Base-by-base conservation (phyloP, 2,113 vertebrate genomes). In the Sula dactylatra region DNA sequence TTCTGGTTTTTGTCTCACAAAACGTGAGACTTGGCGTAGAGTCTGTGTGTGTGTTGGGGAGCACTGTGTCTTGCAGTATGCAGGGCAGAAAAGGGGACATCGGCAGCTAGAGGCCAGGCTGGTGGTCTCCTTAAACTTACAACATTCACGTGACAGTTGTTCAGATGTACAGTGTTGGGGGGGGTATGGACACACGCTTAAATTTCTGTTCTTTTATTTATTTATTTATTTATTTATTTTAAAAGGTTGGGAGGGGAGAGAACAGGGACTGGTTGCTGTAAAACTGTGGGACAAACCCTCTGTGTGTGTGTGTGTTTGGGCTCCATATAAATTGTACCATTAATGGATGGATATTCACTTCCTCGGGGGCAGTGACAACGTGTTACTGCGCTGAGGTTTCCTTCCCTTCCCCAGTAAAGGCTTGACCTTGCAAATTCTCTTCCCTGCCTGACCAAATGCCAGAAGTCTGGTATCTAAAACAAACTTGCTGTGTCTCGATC, bases 271-370 rank as follows among this genome's bases (percentile, higher is more conserved):
- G 34, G 40, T 81, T 56, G 9, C 58, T 40, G 16, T 21, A 49
- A 22, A 88, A 45, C 16, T 26, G 3, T 87, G 58, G 24, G 31
- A 36, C 16, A 31, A 65, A 36, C 55, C 9, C 36, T 40, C 36
- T 40, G 7, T 45, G 20, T 45, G 34, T 45, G 17, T 45, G 34
- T 79, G 15, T 72, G 19, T 69, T 77, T 45, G 55, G 29, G n/a
- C 29, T 81, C 50, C 2, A 0, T 76, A 22, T 61, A 25, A 38
- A 67, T n/a, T 19, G 19, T 7, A 14, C 26, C 34, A 7, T 70
- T 81, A 52, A 29, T 0, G 1, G 47, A 34, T 64, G 27, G 55
- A 18, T 71, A 16, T 76, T 92, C 0, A 0, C 61, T 80, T 84
- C 44, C 44, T 34, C 15, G 12, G 44, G 47, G 44, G 11, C 67